These are phyloP conservation scores for Lithobates sylvaticus DNA, from an alignment of 2,797 vertebrate genomes.

Conservation along the genomic window DNA sequence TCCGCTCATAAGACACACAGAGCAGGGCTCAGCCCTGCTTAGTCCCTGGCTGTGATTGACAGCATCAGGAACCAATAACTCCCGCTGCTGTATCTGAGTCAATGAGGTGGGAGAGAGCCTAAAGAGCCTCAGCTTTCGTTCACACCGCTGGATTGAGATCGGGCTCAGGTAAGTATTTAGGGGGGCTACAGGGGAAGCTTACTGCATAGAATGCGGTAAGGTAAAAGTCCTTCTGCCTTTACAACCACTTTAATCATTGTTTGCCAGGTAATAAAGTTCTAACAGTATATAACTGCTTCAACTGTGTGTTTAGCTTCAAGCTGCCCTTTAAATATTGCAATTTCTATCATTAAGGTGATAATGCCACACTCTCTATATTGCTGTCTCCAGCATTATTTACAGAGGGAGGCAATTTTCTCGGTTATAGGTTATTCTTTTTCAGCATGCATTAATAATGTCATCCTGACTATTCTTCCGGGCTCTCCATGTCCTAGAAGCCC, in stretches of 20 bases:
- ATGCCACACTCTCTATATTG: neutral
- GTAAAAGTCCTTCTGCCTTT: no score
- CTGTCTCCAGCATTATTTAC: neutral
- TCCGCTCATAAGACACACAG: no score
- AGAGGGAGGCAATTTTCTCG: neutral
- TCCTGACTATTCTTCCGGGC: conserved; percentile 26
- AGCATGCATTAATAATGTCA: conserved; percentile 27
- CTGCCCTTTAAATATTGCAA: conserved; percentile 3
- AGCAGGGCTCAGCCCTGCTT: no score
- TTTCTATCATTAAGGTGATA: neutral
- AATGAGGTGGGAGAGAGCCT: no score
- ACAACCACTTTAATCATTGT: neutral
- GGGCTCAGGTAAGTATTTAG: no score
- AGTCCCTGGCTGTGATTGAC: no score
- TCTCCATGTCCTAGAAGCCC: conserved; percentile 33
- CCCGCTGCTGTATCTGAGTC: no score
- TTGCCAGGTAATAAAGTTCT: neutral
- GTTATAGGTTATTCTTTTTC: conserved; percentile 5
- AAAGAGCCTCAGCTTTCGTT: no score
- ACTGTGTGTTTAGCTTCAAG: neutral
- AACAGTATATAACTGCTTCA: neutral
- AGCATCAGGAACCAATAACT: no score
- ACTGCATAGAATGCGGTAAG: no score
- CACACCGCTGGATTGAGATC: no score
- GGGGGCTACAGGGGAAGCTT: no score